Conservation (phyloP, 1,140 invertebrate genomes). For the Triops cancriformis region DNA sequence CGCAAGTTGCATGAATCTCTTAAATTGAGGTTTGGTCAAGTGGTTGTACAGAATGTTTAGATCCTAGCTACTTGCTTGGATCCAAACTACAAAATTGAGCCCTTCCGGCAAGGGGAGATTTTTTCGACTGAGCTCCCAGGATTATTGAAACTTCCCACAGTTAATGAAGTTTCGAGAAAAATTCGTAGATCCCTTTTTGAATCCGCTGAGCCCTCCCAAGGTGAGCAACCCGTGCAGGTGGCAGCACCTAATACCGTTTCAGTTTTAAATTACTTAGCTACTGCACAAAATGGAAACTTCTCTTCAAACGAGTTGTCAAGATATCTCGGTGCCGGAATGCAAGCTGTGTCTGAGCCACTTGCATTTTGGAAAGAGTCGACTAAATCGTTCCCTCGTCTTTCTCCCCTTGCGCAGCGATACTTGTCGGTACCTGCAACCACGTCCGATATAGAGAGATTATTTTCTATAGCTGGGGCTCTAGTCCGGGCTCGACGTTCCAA, state of each 20-base stretch:
- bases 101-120: neutral
- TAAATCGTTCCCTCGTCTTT: too few relatives aligned
- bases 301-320: neutral
- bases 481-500: neutral
- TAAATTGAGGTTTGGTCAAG: neutral
- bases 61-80: too few relatives aligned
- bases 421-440: too few relatives aligned
- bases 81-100: neutral
- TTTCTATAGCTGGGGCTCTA: conserved; percentile 14
- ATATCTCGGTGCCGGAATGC: neutral
- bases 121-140: neutral
- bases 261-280: neutral
- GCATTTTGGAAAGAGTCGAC: too few relatives aligned
- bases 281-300: neutral
- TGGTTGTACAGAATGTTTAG: neutral
- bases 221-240: neutral
- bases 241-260: neutral
- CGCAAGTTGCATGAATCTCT: neutral
- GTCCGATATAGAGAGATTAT: conserved; percentile 14
- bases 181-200: neutral
- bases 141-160: neutral
- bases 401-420: too few relatives aligned
- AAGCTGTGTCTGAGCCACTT: too few relatives aligned
- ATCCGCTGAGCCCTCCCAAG: neutral
- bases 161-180: neutral